These are phyloP conservation scores for Alces alces DNA, from an alignment of 2,113 vertebrate species.

Conservation along the genomic window DNA sequence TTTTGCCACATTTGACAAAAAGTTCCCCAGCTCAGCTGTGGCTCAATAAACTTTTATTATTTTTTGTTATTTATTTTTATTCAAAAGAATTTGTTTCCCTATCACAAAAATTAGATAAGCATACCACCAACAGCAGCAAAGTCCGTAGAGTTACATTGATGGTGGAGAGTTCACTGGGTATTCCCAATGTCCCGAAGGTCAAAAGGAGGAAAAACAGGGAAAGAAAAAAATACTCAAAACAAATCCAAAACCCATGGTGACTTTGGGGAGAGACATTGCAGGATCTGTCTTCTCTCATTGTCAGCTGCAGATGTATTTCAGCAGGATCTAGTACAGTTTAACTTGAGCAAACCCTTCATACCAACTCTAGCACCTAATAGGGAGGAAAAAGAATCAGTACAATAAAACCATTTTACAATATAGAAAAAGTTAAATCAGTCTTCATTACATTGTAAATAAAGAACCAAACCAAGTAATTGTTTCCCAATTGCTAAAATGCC, in stretches of 20 bases:
- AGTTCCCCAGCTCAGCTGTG: slow-evolving; percentile 75
- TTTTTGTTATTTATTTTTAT: slow-evolving; percentile 81
- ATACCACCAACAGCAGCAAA: slow-evolving; percentile 81
- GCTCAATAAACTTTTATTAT: slow-evolving; percentile 84
- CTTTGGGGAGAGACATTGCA: slow-evolving; percentile 67
- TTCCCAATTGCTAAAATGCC: neutral
- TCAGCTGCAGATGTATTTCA: slow-evolving; percentile 70
- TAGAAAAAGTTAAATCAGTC: neutral
- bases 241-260: slow-evolving; percentile 59
- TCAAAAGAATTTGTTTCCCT: slow-evolving; percentile 84
- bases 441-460: neutral
- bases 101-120: slow-evolving; percentile 83
- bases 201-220: slow-evolving; percentile 6
- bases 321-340: slow-evolving; percentile 70
- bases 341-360: slow-evolving; percentile 84
- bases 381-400: neutral
- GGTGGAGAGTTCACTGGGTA: slow-evolving; percentile 74
- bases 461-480: slow-evolving; percentile 1
- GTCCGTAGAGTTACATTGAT: slow-evolving; percentile 79
- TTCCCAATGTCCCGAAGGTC: slow-evolving; percentile 72
- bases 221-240: slow-evolving; percentile 31
- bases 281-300: slow-evolving; percentile 68
- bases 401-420: slow-evolving; percentile 43
- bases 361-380: slow-evolving; percentile 93
- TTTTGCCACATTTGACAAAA: slow-evolving; percentile 71